Evolutionary conservation across 2,113 vertebrate genomes (phyloP), one percentile per base, ranked within the genome.

Genomic region (Microcebus griseorufus): DNA sequence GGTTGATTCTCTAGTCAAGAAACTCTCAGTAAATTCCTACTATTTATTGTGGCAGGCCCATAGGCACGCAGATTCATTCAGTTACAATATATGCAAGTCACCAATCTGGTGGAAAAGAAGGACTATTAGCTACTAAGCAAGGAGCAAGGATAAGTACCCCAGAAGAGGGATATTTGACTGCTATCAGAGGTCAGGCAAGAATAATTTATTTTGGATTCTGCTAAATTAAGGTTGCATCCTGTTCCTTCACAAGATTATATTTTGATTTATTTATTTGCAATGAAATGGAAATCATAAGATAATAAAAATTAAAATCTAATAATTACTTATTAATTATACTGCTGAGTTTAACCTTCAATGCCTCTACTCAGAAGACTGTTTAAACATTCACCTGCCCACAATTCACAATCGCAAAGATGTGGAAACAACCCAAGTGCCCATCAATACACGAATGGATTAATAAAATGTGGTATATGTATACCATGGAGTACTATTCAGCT

Each of bases 1-100:
- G 62, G 32, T 64, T 97, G 51, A 85, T 84, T 92, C 79, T 96
- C 55, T 48, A 92, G 45, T 76, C 17, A 83, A 64, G 62, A 91
- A 34, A 58, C 3, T 88, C 37, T 93, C 55, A 84, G 27, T 17
- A 25, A 91, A 25, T 75, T n/a, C 73, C 65, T 88, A 18, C 48
- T 37, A 11, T 39, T 48, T 79, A 34, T 10, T 64, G 22, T 25
- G 53, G 42, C 58, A 58, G 53, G 48, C 5, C 13, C 51, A 53
- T 34, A 4, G 18, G 32, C 9, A 60, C 9, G 53, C 42, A 92
- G 27, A 32, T 64, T 81, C 12, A n/a, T 64, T 81, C 16, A 72
- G 13, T 39, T 29, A 39, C 18, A 85, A 16, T 25, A 37, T 34
- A 9, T 51, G 65, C 29, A 27, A 82, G 58, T 69, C 18, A 76